phyloP scores from a whole-genome alignment of 2,113 vertebrate species.

The Anseranas semipalmata region DNA sequence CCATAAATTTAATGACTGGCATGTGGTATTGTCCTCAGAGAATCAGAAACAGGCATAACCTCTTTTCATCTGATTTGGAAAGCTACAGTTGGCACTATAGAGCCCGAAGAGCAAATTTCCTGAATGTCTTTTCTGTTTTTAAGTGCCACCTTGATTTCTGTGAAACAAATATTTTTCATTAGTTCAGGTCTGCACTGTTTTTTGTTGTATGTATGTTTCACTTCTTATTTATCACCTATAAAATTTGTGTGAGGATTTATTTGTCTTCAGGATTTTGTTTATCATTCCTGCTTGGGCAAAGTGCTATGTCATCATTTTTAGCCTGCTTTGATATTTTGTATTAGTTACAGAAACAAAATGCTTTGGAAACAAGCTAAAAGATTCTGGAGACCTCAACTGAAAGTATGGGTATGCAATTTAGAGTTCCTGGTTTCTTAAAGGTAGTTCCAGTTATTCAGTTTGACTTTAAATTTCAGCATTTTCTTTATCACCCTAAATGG shows the following conservation, averaged over 20 bases:
- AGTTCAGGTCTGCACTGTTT: not conserved
- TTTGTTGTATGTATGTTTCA: not conserved
- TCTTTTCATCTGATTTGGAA: not conserved
- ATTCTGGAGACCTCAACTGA: not conserved
- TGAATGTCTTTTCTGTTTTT: not conserved
- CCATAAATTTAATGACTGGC: not conserved
- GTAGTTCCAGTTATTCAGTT: not conserved
- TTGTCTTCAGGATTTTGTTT: not conserved
- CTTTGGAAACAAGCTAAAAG: not conserved
- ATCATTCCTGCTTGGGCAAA: not conserved
- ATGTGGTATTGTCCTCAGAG: not conserved
- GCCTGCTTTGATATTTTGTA: not conserved
- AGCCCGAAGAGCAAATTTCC: not conserved
- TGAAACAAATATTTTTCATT: not conserved
- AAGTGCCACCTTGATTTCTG: not conserved
- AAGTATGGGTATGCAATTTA: not conserved
- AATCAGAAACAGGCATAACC: not conserved
- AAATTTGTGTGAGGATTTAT: not conserved
- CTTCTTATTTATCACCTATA: not conserved
- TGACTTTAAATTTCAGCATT: accelerated
- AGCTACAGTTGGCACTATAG: not conserved
- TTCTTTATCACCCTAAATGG: not conserved
- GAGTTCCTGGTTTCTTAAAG: not conserved
- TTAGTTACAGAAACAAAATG: not conserved
- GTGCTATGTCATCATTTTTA: not conserved